Base-by-base conservation (phyloP, 2,113 vertebrate species). In the Callorhinus ursinus region DNA sequence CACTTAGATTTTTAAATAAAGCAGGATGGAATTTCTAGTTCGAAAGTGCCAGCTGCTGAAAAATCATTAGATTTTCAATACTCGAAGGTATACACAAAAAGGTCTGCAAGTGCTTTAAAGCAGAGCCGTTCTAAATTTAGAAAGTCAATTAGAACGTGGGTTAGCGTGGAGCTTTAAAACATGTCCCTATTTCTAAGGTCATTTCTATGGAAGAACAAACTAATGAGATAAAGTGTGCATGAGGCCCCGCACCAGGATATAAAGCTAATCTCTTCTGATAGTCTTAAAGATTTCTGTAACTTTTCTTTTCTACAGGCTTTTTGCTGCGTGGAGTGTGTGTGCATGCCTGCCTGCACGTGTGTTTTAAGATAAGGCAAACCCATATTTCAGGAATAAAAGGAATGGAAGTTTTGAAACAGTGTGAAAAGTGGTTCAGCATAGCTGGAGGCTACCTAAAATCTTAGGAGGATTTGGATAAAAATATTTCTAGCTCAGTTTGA, bases 381-480 rank as follows among this genome's bases (percentile, higher is more conserved):
- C 51, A 33, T 92, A 96, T 96, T 97, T 88, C 79, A 88, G 81
- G 80, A 82, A 95, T 95, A 93, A 97, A 97, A 94, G 71, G 74
- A 84, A 96, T 85, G 80, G 74, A 90, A 83, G 86, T 72, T 82
- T 98, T 97, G 96, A 94, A 97, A 88, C 65, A 10, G 11, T 83
- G 28, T 96, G 76, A 90, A 94, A 94, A 96, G 92, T 90, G 61
- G 87, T 89, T 97, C 81, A 88, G 49, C 88, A 39, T 96, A 97
- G 96, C 96, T 98, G 87, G 90, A 95, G 95, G 96, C 88, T 96
- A 97, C 92, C 79, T 93, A 84, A 92, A 95, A 86, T 96, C 95
- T 96, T 96, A 90, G 90, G 92, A 97, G 92, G 59, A 95, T 98
- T 97, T 77, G 87, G 81, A 95, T 92, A 97, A 95, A 97, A 98